Evolutionary conservation across 2,888 invertebrate species (phyloP).

Genomic region (Tipula lateralis): DNA sequence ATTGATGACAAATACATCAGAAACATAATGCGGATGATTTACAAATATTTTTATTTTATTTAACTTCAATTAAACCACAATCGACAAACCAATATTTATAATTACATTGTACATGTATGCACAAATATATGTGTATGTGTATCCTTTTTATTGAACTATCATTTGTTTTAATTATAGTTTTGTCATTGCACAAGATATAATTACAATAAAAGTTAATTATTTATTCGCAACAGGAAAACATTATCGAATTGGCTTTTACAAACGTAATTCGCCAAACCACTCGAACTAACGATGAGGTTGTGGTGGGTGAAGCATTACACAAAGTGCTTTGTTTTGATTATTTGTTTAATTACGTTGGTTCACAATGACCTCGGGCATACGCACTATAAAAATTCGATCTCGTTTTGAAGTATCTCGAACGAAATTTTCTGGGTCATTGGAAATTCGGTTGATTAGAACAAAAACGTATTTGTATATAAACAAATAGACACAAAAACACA

Average conservation of each 20-base stretch:
- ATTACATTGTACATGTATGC: neutral
- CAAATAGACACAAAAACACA: neutral
- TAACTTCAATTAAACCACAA: neutral
- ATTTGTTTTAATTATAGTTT: neutral
- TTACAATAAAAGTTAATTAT: neutral
- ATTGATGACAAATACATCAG: constrained; percentile 1
- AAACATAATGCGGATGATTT: neutral
- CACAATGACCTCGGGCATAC: neutral
- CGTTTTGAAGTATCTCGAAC: neutral
- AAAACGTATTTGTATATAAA: neutral
- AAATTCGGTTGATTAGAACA: neutral
- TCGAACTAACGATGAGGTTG: neutral
- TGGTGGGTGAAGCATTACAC: neutral
- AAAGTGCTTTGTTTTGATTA: neutral
- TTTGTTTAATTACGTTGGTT: neutral
- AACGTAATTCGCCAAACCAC: neutral
- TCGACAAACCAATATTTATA: neutral
- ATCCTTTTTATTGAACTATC: neutral
- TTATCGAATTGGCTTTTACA: neutral
- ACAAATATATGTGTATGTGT: neutral
- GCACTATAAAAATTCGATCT: neutral
- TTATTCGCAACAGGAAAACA: constrained; percentile 4
- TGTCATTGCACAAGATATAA: neutral
- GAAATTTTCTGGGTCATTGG: neutral
- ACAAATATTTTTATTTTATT: no score